Evolutionary conservation across 2,113 vertebrate species (phyloP), one percentile per base, ranked within the genome.

Genomic region (Hemiscyllium ocellatum): DNA sequence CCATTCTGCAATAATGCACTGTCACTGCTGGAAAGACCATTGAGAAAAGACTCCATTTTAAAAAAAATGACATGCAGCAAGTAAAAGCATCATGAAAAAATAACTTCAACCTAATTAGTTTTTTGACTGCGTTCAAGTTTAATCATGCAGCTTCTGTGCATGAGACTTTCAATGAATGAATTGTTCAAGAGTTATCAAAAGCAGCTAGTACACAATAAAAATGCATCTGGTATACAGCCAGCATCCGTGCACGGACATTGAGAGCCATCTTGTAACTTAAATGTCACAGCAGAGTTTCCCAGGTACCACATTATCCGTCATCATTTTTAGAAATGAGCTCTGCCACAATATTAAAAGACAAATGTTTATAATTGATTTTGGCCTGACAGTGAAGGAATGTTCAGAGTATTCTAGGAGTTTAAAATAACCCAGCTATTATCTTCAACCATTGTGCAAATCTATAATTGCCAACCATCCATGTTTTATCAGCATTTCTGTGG

Each of bases 201-300:
- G 94, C 94, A 50, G 65, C 47, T 42, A 69, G 68, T 37, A 70
- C 68, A 22, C 69, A 52, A 10, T 76, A 50, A 50, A 95, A 95
- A 95, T 72, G 68, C 42, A 95, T 52, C 94, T 95, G 94, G 24
- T 72, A 52, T 42, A 95, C 13, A 47, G 42, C 94, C 72, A 95
- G 69, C 69, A 97, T 97, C 97, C 97, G 97, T 98, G 97, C 98
- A 98, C 97, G 97, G 97, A 97, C 97, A 97, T 98, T 98, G 98
- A 98, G 98, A 97, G 97, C 97, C 98, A 98, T 98, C 97, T 97
- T 98, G 98, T 97, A 97, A 98, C 98, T 98, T 96, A 97, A 97
- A 97, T 97, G 97, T 97, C 96, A 96, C 96, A 96, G 72, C 96
- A 97, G 96, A 96, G 96, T 96, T 96, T 97, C 96, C 96, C 95